Percentiles rank a stretch among this genome's conserved stretches.
Conservation (phyloP, 2,113 vertebrate species). For the Orientallactaga bullata region DNA sequence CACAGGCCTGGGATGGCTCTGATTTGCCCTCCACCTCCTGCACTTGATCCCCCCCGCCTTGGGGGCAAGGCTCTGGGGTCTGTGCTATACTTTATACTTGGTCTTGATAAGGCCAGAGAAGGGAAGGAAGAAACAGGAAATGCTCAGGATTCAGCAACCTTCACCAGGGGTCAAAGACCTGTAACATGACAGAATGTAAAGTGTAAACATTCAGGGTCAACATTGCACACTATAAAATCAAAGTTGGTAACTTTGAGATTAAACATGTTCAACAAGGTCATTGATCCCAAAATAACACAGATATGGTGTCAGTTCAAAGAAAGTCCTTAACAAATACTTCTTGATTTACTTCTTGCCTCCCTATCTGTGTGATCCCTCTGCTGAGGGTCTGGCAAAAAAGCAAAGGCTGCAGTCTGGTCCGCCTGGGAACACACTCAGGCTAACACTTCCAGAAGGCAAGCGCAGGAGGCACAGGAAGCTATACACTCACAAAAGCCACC, state of each 20-base stretch:
- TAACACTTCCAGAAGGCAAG: background rate
- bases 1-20: background rate
- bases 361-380: constrained; percentile 51
- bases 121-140: background rate
- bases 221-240: background rate
- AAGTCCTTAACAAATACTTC: background rate
- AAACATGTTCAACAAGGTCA: background rate
- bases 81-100: background rate
- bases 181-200: accelerated
- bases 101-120: too few relatives aligned
- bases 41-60: background rate
- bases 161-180: background rate
- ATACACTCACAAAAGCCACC: background rate
- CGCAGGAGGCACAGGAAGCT: background rate
- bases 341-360: constrained; percentile 23
- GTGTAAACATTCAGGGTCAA: background rate
- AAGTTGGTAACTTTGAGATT: background rate
- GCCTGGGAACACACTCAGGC: accelerated
- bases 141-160: background rate
- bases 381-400: background rate
- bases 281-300: background rate
- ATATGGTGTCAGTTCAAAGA: background rate
- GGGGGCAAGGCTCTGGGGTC: too few relatives aligned
- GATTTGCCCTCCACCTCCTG: background rate
- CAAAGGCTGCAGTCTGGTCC: background rate